Evolutionary conservation across 2,113 vertebrate genomes (phyloP), one percentile per base, ranked within the genome.

Genomic region (Xenus cinereus): DNA sequence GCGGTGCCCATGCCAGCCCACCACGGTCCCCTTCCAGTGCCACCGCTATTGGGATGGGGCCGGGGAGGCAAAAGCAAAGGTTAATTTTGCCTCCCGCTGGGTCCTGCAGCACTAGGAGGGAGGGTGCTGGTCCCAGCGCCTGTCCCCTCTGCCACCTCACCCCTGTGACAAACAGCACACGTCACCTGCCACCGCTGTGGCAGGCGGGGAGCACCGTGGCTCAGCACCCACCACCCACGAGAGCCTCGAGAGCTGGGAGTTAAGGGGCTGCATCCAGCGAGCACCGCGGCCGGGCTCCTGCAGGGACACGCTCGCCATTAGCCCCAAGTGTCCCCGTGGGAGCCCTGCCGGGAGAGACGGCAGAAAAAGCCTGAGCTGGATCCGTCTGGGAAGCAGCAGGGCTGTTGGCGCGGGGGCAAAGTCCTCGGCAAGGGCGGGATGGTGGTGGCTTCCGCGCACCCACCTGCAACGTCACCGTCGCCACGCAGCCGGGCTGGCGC

Each of bases 391-490:
- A 73, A 54, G 73, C 76, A 11, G 50, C 43, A 2, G 51, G 6
- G 72, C 75, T 1, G 66, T 19, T 1, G n/a, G n/a, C 1, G 28
- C 56, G 6, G 2, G 93, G 46, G 20, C 46, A 46, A 46, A 46
- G 46, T 46, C 46, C 46, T 46, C 20, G 19, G 57, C 45, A 46
- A 46, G 45, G 45, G 45, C 45, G 9, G 46, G 46, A 46, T 46
- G 79, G 3, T 3, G 9, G 82, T 4, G 2, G 59, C 77, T 89
- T 60, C 90, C 7, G 7, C 0, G 2, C 30, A 8, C 39, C 73
- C 15, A 0, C 14, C 1, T 1, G n/a, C 1, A 12, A n/a, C 26
- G 19, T 19, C 92, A 9, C 43, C 4, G 4, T 4, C 3, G 5
- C 13, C 82, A 11, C 17, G 1, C 59, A 54, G 53, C 51, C n/a